A percentile compares a stretch with the other conserved stretches of the same genome.
Conservation (phyloP, 2,797 vertebrate species). For the Heteromormyrus szaboi region DNA sequence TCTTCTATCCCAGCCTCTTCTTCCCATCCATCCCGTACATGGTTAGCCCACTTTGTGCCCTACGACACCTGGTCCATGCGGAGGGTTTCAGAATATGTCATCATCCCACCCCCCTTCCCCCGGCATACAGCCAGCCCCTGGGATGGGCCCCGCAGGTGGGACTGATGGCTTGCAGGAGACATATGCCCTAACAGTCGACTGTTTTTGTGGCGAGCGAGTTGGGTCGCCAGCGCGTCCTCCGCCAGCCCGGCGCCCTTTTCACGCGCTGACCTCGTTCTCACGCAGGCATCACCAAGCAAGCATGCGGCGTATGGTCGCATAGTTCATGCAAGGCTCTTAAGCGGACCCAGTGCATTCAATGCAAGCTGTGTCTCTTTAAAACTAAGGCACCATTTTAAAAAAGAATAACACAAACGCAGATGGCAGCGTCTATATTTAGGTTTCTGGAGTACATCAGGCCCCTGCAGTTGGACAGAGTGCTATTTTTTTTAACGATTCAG, state of each 20-base stretch:
- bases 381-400: background rate
- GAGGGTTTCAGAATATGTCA: slow-evolving; percentile 41
- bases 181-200: background rate
- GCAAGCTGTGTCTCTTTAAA: background rate
- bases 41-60: background rate
- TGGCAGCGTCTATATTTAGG: background rate
- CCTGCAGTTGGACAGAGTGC: background rate
- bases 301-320: no score
- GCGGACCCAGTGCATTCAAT: background rate
- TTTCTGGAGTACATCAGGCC: background rate
- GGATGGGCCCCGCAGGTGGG: background rate
- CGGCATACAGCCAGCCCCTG: background rate
- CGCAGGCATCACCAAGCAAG: background rate
- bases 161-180: background rate
- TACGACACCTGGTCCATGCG: slow-evolving; percentile 14
- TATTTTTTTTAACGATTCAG: background rate
- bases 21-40: background rate
- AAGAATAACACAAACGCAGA: slow-evolving; percentile 4
- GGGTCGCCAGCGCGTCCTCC: background rate
- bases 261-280: background rate
- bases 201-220: background rate
- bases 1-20: background rate
- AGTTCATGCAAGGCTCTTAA: background rate
- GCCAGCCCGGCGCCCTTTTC: background rate
- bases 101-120: slow-evolving; percentile 37